Evolutionary conservation across 2,888 invertebrate species (phyloP).

Genomic region (Tortricodes alternella): DNA sequence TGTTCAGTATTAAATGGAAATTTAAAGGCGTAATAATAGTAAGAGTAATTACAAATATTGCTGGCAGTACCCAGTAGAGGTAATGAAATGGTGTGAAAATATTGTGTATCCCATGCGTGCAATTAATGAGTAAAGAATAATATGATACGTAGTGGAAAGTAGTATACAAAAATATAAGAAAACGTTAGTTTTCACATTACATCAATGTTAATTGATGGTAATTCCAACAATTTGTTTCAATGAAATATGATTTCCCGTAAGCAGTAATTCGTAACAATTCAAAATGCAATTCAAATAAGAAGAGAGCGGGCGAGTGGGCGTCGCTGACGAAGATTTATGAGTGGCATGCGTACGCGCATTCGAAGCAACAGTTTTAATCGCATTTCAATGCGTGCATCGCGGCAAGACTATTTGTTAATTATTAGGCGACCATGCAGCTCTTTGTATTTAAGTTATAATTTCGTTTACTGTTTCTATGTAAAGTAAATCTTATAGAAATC

Average conservation of each 20-base stretch:
- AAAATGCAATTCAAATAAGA: conserved; percentile 30
- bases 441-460: neutral
- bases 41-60: too few relatives aligned
- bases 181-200: too few relatives aligned
- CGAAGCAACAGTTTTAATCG: conserved; percentile 1
- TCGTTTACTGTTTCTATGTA: too few relatives aligned
- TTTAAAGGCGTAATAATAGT: too few relatives aligned
- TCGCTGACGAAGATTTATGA: conserved; percentile 27
- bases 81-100: too few relatives aligned
- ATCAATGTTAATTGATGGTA: neutral
- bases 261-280: conserved; percentile 22
- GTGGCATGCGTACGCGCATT: conserved; percentile 13
- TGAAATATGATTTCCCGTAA: conserved; percentile 25
- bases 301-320: conserved; percentile 24
- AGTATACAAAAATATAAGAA: too few relatives aligned
- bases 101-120: too few relatives aligned
- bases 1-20: too few relatives aligned
- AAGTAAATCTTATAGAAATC: too few relatives aligned
- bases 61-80: too few relatives aligned
- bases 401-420: neutral
- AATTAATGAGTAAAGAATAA: too few relatives aligned
- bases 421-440: neutral
- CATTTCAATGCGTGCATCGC: neutral
- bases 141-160: too few relatives aligned
- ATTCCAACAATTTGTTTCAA: conserved; percentile 16